A percentile compares a stretch with the other conserved stretches of the same genome.
Evolutionary conservation across 2,888 invertebrate species (phyloP).

Genomic region (Drosophila nr. medialis): DNA sequence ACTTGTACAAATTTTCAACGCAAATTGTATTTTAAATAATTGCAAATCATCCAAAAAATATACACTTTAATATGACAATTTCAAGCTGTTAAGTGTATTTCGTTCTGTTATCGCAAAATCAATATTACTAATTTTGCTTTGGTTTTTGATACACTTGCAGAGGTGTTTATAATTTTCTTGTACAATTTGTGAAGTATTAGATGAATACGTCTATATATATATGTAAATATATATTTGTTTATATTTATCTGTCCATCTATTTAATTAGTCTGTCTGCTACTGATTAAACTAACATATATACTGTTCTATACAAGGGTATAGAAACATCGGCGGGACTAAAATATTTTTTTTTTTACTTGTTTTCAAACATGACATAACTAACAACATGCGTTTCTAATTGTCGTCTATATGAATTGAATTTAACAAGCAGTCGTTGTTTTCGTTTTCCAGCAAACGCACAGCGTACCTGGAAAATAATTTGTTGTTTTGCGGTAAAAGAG

Average conservation of each 20-base stretch:
- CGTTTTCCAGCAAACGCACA: conserved; percentile 45
- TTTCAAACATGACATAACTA: conserved; percentile 66
- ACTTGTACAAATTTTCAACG: neutral
- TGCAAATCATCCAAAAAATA: neutral
- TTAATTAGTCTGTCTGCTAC: neutral
- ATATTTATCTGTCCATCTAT: neutral
- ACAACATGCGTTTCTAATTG: conserved; percentile 19
- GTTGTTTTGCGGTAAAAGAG: conserved; percentile 50
- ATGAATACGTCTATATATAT: neutral
- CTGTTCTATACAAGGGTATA: neutral
- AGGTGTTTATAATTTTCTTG: neutral
- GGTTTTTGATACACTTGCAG: conserved; percentile 20
- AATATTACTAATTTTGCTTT: conserved; percentile 75
- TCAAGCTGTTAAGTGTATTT: conserved; percentile 30
- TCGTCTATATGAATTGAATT: conserved; percentile 3
- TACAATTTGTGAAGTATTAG: neutral
- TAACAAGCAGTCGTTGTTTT: neutral
- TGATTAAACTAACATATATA: neutral
- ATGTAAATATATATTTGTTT: too few species aligned
- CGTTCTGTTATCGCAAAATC: conserved; percentile 58
- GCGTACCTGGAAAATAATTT: conserved; percentile 46
- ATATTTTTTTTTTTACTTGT: neutral
- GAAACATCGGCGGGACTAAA: neutral
- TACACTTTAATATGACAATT: neutral
- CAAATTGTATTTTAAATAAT: neutral